Percentiles rank a stretch among this genome's conserved stretches.
phyloP scores from a whole-genome alignment of 2,797 vertebrate genomes.

The Muraenolepis orangiensis region DNA sequence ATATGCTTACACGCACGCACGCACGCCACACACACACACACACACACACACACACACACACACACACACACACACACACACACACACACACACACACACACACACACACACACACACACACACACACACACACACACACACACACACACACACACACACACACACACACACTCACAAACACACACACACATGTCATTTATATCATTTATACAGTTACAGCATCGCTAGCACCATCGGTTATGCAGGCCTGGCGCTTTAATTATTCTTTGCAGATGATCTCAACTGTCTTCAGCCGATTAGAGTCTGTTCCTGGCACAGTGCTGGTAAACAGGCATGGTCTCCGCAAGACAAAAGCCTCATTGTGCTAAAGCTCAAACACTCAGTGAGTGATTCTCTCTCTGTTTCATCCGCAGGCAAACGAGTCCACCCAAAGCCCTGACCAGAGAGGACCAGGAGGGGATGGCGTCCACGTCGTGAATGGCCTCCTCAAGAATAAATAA shows the following conservation, averaged over 20 bases:
- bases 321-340: constrained; percentile 33
- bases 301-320: constrained; percentile 31
- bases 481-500: constrained; percentile 64
- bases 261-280: constrained; percentile 21
- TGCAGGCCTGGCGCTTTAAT: background rate
- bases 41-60: background rate
- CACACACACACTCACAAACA: background rate
- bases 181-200: too few species aligned
- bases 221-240: background rate
- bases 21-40: constrained; percentile 1
- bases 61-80: background rate
- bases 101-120: background rate
- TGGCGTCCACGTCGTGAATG: constrained; percentile 62
- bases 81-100: background rate
- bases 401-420: constrained; percentile 73
- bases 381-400: constrained; percentile 60
- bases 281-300: constrained; percentile 22
- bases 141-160: background rate
- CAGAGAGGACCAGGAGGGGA: constrained; percentile 44
- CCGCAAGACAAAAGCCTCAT: constrained; percentile 55
- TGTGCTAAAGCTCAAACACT: constrained; percentile 54
- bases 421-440: constrained; percentile 56
- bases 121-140: background rate
- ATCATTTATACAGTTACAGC: background rate
- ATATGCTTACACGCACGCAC: too few species aligned